phyloP scores from a whole-genome alignment of 2,797 vertebrate species.

The Pyrocephalus nanus region DNA sequence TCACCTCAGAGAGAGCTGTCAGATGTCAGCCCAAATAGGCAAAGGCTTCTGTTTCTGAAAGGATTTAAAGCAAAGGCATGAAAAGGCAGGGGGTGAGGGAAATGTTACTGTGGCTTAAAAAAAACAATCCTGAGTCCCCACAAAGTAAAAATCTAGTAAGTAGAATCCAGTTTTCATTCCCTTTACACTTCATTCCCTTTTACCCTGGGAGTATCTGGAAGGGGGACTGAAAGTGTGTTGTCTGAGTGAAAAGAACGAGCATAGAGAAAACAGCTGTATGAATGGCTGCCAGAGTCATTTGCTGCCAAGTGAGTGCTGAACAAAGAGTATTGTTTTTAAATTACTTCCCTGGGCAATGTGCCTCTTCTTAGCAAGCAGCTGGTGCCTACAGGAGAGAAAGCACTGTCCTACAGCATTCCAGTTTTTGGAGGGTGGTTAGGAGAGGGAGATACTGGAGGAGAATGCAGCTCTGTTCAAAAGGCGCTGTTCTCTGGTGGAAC shows the following conservation, averaged over 20 bases:
- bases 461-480: not conserved
- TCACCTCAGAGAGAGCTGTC: not conserved
- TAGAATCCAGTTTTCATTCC: not conserved
- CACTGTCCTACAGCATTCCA: rapidly evolving
- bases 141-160: not conserved
- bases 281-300: not conserved
- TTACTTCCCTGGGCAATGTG: no score
- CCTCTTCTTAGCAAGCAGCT: not conserved
- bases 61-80: not conserved
- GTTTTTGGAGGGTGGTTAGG: not conserved
- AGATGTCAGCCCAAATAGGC: not conserved
- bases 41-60: not conserved
- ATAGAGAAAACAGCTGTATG: not conserved
- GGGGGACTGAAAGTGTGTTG: not conserved
- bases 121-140: not conserved
- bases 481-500: not conserved
- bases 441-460: not conserved
- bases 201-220: not conserved
- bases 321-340: not conserved
- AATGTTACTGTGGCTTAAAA: not conserved
- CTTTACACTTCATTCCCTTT: not conserved
- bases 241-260: not conserved
- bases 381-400: not conserved
- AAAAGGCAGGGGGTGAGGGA: not conserved
- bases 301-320: not conserved